Evolutionary conservation across 2,888 invertebrate genomes (phyloP).

Genomic region (Temnothorax unifasciatus): DNA sequence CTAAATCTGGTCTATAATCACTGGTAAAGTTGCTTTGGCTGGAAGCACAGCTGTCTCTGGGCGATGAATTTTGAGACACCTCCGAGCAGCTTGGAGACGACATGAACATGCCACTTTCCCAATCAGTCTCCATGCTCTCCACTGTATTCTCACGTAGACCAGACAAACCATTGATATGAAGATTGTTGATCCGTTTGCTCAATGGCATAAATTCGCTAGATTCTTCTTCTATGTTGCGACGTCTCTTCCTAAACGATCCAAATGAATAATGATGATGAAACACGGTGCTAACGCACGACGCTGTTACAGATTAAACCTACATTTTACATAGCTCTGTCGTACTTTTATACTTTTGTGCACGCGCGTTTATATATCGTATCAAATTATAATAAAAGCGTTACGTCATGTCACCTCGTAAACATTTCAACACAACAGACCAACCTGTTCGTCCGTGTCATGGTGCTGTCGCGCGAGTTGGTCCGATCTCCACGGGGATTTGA

Average conservation of each 20-base stretch:
- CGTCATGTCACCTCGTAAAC: constrained; percentile 55
- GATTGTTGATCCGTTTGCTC: constrained; percentile 96
- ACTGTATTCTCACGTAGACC: constrained; percentile 76
- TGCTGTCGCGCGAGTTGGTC: neutral
- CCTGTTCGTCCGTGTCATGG: constrained; percentile 84
- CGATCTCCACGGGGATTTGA: constrained; percentile 4
- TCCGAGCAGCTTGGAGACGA: constrained; percentile 84
- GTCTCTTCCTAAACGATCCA: constrained; percentile 89
- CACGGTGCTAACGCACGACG: neutral
- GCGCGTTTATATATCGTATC: no score
- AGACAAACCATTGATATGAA: constrained; percentile 90
- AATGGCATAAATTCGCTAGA: constrained; percentile 94
- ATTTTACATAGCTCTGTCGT: neutral
- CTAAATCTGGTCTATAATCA: constrained; percentile 92
- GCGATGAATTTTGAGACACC: constrained; percentile 82
- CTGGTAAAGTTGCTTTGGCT: constrained; percentile 81
- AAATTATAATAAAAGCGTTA: constrained; percentile 16
- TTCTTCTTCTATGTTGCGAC: constrained; percentile 90
- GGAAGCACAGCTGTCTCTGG: constrained; percentile 82
- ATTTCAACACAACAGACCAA: constrained; percentile 79
- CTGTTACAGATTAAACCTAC: neutral
- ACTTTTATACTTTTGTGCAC: neutral
- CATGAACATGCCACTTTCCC: constrained; percentile 79
- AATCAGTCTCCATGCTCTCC: constrained; percentile 80
- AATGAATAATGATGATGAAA: constrained; percentile 75